Percentiles rank a stretch among this genome's conserved stretches.
These are phyloP conservation scores for Lacanobia oleracea DNA, from an alignment of 2,888 invertebrate species.

Conservation along the genomic window DNA sequence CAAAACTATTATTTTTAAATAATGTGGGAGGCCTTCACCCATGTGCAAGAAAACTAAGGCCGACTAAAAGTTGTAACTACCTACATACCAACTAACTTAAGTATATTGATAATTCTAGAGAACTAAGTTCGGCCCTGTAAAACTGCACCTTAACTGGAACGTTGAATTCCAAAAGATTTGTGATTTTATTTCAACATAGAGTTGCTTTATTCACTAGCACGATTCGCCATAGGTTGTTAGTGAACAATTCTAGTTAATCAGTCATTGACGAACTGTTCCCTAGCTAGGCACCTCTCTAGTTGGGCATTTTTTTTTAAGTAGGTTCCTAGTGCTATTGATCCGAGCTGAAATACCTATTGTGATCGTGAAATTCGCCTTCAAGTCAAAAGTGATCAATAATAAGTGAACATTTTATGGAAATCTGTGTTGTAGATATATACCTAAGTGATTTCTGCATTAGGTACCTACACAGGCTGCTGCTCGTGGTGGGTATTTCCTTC, in stretches of 20 bases:
- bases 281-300: not conserved
- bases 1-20: too few species aligned
- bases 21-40: too few species aligned
- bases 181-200: conserved; percentile 55
- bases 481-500: not conserved
- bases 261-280: not conserved
- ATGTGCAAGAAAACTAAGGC: too few species aligned
- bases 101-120: too few species aligned
- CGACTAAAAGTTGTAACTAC: too few species aligned
- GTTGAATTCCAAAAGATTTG: conserved; percentile 23
- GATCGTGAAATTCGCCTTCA: not conserved
- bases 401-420: not conserved
- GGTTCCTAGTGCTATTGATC: not conserved
- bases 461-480: not conserved
- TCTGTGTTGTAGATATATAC: too few species aligned
- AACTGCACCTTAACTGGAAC: conserved; percentile 8
- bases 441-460: not conserved
- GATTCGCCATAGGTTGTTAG: conserved; percentile 16
- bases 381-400: conserved; percentile 7
- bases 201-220: conserved; percentile 19
- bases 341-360: not conserved
- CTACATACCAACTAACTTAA: too few species aligned
- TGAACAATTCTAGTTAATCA: conserved; percentile 13
- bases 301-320: not conserved
- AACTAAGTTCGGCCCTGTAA: conserved; percentile 54